Evolutionary conservation across 1,140 invertebrate genomes (phyloP), one percentile per base, ranked within the genome.

Genomic region (Aricia agestis): DNA sequence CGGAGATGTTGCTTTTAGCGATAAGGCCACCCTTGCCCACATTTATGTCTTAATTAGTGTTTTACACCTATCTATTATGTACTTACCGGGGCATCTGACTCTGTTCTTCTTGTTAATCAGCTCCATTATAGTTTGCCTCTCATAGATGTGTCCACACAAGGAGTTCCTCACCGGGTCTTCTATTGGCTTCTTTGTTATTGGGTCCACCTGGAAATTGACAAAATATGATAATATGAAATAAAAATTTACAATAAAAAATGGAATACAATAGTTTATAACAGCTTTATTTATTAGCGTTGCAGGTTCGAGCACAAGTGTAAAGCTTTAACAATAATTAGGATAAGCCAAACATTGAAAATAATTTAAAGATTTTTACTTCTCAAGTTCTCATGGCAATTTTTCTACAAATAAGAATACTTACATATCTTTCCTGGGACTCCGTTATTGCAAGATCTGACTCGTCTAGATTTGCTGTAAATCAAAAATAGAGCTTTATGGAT

Each of bases 61-160:
- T n/a, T n/a, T n/a, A n/a, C n/a, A n/a, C n/a, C n/a, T n/a, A n/a
- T n/a, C n/a, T n/a, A n/a, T n/a, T n/a, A n/a, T n/a, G n/a, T 5
- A 36, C 13, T 79, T 78, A 91, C 89, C 85, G 78, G 89, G 89
- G 76, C 89, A 93, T 91, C 86, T 92, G 1, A 87, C 89, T 11
- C 78, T 87, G 57, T 89, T 90, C 15, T 80, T 81, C n/a, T 76
- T 78, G 15, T 80, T 71, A 6, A 94, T 80, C 6, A 93, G 74
- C 2, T 83, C 74, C 45, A 78, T 79, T 19, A 93, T 90, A 41
- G 86, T 87, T 6, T 81, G 78, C 41, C 75, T 81, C 71, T 94
- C 93, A 78, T 94, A 94, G 3, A 93, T 78, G 67, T 94, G 93
- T 4, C 92, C 92, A 78, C 93, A 94, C 2, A 83, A 72, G 57